phyloP scores from a whole-genome alignment of 2,888 invertebrate genomes.

The Boloria selene region DNA sequence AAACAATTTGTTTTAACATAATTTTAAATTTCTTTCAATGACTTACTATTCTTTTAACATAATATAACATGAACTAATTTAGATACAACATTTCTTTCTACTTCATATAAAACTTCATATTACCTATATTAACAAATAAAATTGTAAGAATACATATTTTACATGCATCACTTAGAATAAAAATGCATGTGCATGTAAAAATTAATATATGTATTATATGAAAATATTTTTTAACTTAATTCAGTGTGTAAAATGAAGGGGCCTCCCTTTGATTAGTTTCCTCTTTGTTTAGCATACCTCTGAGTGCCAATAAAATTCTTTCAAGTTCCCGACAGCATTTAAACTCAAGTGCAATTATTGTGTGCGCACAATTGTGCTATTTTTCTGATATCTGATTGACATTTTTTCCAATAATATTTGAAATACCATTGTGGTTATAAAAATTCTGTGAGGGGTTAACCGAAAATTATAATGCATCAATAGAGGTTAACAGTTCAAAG shows the following conservation, averaged over 20 bases:
- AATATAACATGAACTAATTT: too few relatives aligned
- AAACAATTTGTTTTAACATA: too few relatives aligned
- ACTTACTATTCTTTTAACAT: too few relatives aligned
- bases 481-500: slow-evolving; percentile 27
- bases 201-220: not conserved
- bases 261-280: slow-evolving; percentile 68
- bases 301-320: slow-evolving; percentile 46
- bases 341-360: slow-evolving; percentile 35
- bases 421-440: slow-evolving; percentile 27
- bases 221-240: slow-evolving; percentile 20
- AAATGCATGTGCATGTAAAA: too few relatives aligned
- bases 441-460: slow-evolving; percentile 20
- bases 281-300: slow-evolving; percentile 50
- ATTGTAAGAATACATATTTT: not conserved
- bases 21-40: too few relatives aligned
- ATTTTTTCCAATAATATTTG: slow-evolving; percentile 35
- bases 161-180: not conserved
- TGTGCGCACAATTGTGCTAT: slow-evolving; percentile 27
- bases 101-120: too few relatives aligned
- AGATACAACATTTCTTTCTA: too few relatives aligned
- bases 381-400: slow-evolving; percentile 38
- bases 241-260: slow-evolving; percentile 41
- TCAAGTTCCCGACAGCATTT: slow-evolving; percentile 43
- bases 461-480: slow-evolving; percentile 20
- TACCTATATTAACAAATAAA: too few relatives aligned